These are phyloP conservation scores for Crossaster papposus DNA, from an alignment of 53 echinoderm and acorn worm genomes.

Conservation along the genomic window DNA sequence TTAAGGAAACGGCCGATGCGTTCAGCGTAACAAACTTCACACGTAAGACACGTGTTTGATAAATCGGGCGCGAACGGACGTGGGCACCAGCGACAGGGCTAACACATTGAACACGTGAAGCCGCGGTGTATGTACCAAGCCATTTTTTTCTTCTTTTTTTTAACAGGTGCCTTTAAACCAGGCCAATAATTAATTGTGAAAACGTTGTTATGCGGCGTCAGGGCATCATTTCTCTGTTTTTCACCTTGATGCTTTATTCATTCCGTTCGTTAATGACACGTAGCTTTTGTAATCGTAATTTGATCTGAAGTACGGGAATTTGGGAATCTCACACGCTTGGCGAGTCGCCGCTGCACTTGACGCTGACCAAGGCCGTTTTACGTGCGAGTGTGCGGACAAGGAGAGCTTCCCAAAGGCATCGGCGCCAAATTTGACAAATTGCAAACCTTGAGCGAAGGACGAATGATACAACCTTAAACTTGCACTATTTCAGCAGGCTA, in stretches of 20 bases:
- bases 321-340: conserved; percentile 1
- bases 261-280: neutral
- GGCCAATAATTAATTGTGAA: neutral
- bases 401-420: neutral
- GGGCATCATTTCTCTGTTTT: neutral
- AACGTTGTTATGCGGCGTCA: neutral
- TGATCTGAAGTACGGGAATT: conserved; percentile 12
- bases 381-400: neutral
- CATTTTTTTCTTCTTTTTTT: neutral
- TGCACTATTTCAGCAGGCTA: conserved; percentile 36
- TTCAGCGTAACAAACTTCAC: conserved; percentile 26
- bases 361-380: conserved; percentile 31
- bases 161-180: neutral
- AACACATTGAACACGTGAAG: neutral
- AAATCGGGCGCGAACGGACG: conserved; percentile 36
- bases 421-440: conserved; percentile 47
- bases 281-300: conserved; percentile 8
- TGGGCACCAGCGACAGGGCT: neutral
- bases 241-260: neutral
- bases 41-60: conserved; percentile 40
- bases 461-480: conserved; percentile 37
- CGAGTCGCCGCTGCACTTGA: neutral
- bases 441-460: conserved; percentile 35
- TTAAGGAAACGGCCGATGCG: neutral
- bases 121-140: neutral